phyloP scores from a whole-genome alignment of 2,113 vertebrate species.

The Misgurnus mizolepis region DNA sequence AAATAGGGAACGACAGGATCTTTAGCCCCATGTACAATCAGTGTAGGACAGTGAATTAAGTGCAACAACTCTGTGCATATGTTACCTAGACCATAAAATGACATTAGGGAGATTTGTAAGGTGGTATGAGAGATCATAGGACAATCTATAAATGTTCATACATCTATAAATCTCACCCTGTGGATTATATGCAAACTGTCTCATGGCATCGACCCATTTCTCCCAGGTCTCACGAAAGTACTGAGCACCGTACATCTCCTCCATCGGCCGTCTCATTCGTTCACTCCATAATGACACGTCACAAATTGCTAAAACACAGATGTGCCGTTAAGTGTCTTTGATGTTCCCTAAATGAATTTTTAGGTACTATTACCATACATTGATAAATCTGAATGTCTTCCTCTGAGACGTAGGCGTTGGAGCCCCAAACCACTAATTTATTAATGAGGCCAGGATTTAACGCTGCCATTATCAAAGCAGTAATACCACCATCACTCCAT shows the following conservation, averaged over 20 bases:
- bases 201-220: slow-evolving; percentile 84
- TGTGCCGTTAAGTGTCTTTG: too few species aligned
- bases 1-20: slow-evolving; percentile 83
- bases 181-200: slow-evolving; percentile 70
- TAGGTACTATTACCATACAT: slow-evolving; percentile 65
- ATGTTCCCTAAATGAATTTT: neutral
- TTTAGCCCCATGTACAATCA: slow-evolving; percentile 88
- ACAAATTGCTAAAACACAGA: slow-evolving; percentile 73
- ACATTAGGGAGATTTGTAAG: too few species aligned
- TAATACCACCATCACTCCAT: slow-evolving; percentile 93
- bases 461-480: slow-evolving; percentile 83
- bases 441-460: slow-evolving; percentile 75
- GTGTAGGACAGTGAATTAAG: slow-evolving; percentile 81
- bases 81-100: slow-evolving; percentile 69
- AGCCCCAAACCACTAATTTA: slow-evolving; percentile 87
- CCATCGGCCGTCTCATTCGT: slow-evolving; percentile 81
- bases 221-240: slow-evolving; percentile 82
- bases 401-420: slow-evolving; percentile 80
- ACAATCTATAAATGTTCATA: neutral
- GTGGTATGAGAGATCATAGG: too few species aligned
- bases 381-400: slow-evolving; percentile 83
- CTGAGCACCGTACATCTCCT: slow-evolving; percentile 83
- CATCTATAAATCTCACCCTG: slow-evolving; percentile 75
- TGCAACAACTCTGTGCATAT: slow-evolving; percentile 84
- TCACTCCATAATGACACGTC: slow-evolving; percentile 89